A percentile compares a stretch with the other conserved stretches of the same genome.
These are phyloP conservation scores for Coenonympha arcania DNA, from an alignment of 2,888 invertebrate genomes.

Conservation along the genomic window DNA sequence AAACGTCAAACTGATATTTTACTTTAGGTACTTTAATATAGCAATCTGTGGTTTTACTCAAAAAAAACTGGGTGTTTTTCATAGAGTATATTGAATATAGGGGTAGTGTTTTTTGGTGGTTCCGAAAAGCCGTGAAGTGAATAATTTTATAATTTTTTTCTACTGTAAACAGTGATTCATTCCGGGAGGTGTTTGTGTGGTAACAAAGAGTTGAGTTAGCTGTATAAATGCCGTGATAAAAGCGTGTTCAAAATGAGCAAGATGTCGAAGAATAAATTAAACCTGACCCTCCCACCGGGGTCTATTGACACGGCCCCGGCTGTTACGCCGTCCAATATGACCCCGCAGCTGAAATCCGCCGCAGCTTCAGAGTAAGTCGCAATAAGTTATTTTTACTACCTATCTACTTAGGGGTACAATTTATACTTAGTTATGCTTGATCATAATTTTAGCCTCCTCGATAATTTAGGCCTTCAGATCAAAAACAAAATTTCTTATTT, in stretches of 20 bases:
- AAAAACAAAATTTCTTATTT: too few species aligned
- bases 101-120: conserved; percentile 8
- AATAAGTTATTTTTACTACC: too few species aligned
- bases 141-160: conserved; percentile 12
- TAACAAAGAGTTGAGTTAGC: conserved; percentile 3
- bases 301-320: conserved; percentile 84
- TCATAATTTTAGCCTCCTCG: too few species aligned
- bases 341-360: conserved; percentile 74
- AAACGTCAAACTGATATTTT: too few species aligned
- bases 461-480: too few species aligned
- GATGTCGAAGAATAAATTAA: conserved; percentile 94
- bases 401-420: too few species aligned
- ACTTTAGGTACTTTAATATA: too few species aligned
- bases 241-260: conserved; percentile 62
- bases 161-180: conserved; percentile 18
- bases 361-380: conserved; percentile 72
- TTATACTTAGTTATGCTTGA: too few species aligned
- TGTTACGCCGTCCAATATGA: conserved; percentile 74
- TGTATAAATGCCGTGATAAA: conserved; percentile 39
- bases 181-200: conserved; percentile 5
- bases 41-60: too few species aligned
- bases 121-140: not conserved
- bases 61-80: too few species aligned
- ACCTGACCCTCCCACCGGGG: conserved; percentile 91
- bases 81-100: too few species aligned